phyloP scores from a whole-genome alignment of 2,888 invertebrate species.

The Stramonita haemastoma region DNA sequence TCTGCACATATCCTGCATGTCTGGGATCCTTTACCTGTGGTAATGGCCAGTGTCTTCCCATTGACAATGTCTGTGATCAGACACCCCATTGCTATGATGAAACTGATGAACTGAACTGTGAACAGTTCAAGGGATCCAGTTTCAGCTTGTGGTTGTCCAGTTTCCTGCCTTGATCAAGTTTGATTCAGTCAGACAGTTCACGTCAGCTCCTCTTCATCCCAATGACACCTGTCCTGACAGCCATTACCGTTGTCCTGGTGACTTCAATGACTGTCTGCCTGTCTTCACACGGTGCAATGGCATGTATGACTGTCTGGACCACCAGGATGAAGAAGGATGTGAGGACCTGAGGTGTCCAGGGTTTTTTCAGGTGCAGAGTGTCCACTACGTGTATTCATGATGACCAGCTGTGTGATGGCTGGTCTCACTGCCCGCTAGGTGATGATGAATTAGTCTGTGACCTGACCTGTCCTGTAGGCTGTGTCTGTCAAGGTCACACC shows the following conservation, averaged over 20 bases:
- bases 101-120: not conserved
- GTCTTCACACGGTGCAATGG: conserved; percentile 21
- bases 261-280: conserved; percentile 24
- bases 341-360: not conserved
- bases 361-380: not conserved
- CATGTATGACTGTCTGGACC: conserved; percentile 14
- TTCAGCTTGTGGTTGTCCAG: not conserved
- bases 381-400: not conserved
- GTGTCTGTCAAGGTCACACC: not conserved
- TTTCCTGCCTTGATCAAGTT: not conserved
- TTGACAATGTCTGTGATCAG: not conserved
- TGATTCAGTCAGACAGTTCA: not conserved
- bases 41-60: not conserved
- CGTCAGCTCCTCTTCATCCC: not conserved
- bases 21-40: not conserved
- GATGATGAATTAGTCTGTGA: not conserved
- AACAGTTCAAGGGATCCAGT: no score
- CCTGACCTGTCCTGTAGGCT: not conserved
- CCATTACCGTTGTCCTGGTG: conserved; percentile 16
- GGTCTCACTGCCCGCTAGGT: conserved; percentile 8
- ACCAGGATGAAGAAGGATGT: conserved; percentile 13
- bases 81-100: not conserved
- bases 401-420: conserved; percentile 7
- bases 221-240: conserved; percentile 1
- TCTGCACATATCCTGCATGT: not conserved